These are phyloP conservation scores for Octonoba sinensis DNA, from an alignment of 2,888 invertebrate genomes.

Conservation along the genomic window DNA sequence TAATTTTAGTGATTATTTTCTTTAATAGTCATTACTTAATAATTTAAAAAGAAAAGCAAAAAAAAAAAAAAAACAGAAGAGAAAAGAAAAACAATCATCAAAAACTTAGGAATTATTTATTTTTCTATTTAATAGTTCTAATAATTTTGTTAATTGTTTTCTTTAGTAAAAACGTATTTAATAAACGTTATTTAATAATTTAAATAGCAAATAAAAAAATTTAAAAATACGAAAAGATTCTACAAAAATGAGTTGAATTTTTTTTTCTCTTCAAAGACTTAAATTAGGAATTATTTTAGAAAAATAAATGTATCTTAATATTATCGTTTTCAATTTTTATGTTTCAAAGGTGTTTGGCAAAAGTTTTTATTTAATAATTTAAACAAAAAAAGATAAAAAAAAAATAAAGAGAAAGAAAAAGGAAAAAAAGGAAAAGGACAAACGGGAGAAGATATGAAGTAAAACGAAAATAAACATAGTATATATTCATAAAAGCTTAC, in stretches of 20 bases:
- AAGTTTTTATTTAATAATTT: not conserved
- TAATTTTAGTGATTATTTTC: too few species aligned
- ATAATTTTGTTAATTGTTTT: not conserved
- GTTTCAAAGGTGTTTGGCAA: not conserved
- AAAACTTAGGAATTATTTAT: not conserved
- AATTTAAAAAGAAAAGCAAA: not conserved
- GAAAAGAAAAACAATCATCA: not conserved
- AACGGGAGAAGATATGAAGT: too few species aligned
- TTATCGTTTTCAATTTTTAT: not conserved
- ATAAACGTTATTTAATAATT: not conserved
- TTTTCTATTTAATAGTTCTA: not conserved
- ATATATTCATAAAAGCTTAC: too few species aligned
- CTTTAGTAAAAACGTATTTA: not conserved
- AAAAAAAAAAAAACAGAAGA: not conserved
- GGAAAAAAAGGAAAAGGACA: not conserved
- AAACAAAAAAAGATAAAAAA: not conserved
- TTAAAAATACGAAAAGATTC: not conserved
- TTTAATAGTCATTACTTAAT: not conserved
- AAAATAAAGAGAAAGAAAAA: not conserved
- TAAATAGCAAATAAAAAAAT: not conserved
- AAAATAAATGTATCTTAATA: not conserved
- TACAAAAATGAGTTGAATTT: too few species aligned
- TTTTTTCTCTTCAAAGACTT: too few species aligned
- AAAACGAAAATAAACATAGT: too few species aligned
- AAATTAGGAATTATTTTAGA: too few species aligned